phyloP scores from a whole-genome alignment of 2,113 vertebrate species.

The Laterallus jamaicensis region DNA sequence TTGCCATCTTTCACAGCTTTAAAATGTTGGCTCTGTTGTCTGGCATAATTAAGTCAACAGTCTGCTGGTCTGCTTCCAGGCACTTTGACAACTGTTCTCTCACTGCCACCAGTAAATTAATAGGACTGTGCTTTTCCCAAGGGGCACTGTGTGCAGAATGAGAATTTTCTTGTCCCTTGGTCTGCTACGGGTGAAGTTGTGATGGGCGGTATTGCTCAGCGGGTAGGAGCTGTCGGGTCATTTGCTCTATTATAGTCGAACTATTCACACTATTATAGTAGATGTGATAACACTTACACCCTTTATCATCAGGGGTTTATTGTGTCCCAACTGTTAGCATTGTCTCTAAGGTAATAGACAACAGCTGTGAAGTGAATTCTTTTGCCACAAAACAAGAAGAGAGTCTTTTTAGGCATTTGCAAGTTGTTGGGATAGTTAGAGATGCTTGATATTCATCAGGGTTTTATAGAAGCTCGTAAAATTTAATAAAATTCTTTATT shows the following conservation, averaged over 20 bases:
- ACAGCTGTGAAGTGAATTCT: not conserved
- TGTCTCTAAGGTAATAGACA: conserved; percentile 16
- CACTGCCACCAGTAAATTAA: conserved; percentile 53
- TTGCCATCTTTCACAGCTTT: conserved; percentile 68
- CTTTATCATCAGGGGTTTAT: conserved; percentile 7
- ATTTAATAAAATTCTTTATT: not conserved
- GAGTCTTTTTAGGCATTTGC: not conserved
- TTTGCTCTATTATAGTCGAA: not conserved
- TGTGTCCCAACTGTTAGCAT: not conserved
- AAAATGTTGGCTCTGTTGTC: conserved; percentile 68
- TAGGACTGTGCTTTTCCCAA: conserved; percentile 34
- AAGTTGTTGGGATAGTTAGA: not conserved
- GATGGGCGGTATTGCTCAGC: not conserved
- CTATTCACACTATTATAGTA: not conserved
- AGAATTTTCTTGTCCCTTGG: conserved; percentile 22
- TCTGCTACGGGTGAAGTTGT: not conserved
- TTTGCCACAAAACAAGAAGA: not conserved
- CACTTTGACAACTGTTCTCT: conserved; percentile 65
- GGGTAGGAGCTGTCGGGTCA: not conserved
- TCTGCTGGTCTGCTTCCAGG: conserved; percentile 67
- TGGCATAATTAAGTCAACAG: conserved; percentile 72
- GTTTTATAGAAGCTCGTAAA: not conserved
- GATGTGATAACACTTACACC: not conserved
- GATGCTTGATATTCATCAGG: not conserved
- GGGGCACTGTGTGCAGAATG: conserved; percentile 13